Conservation (phyloP, 53 echinoderm and acorn worm species). For the Mesocentrotus franciscanus region DNA sequence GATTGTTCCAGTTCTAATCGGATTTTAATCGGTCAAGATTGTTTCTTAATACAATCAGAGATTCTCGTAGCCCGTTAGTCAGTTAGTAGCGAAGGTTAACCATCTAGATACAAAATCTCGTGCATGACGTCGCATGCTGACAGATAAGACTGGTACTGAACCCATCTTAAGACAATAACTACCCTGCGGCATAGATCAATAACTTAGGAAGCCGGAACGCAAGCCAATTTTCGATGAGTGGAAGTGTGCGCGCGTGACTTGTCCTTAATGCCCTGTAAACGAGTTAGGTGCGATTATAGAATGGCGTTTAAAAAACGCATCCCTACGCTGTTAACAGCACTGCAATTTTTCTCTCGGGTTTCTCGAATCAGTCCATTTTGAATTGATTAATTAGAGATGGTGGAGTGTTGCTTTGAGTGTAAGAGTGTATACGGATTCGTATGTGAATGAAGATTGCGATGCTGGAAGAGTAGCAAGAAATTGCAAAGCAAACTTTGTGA, state of each 20-base stretch:
- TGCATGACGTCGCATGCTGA: slow-evolving; percentile 11
- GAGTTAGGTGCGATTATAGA: neutral
- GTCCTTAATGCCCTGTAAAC: neutral
- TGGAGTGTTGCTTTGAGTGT: neutral
- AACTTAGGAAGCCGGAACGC: slow-evolving; percentile 29
- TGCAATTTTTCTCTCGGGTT: neutral
- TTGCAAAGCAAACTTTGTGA: slow-evolving; percentile 15
- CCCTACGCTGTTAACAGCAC: neutral
- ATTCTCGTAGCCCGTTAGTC: neutral
- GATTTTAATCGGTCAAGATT: neutral
- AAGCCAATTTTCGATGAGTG: slow-evolving; percentile 34
- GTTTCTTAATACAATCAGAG: neutral
- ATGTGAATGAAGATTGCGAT: neutral
- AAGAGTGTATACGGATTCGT: neutral
- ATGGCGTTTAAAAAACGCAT: neutral
- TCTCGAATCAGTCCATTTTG: neutral
- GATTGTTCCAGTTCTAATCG: neutral
- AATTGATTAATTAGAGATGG: neutral
- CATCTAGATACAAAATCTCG: neutral
- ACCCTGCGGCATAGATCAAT: slow-evolving; percentile 33
- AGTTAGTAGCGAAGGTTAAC: neutral
- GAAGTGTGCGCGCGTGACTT: slow-evolving; percentile 1
- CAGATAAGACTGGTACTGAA: neutral
- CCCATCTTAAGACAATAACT: slow-evolving; percentile 39
- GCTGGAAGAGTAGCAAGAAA: neutral